These are phyloP conservation scores for Elegia similella DNA, from an alignment of 2,888 invertebrate species.

Conservation along the genomic window DNA sequence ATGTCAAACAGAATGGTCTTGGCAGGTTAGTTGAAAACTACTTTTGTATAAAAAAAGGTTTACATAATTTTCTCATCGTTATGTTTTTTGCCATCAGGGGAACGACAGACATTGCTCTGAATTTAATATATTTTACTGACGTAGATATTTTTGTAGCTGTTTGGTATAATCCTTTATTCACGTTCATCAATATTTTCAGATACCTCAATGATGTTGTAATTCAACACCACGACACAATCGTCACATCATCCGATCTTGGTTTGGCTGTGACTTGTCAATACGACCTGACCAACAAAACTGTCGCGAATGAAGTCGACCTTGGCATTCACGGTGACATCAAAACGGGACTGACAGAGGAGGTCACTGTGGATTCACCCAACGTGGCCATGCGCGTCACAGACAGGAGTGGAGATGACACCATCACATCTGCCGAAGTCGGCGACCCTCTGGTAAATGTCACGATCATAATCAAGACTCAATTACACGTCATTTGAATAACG, in stretches of 20 bases:
- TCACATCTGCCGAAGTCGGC: constrained; percentile 94
- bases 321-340: constrained; percentile 94
- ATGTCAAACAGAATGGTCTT: constrained; percentile 93
- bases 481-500: no score
- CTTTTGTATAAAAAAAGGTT: no score
- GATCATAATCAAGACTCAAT: not conserved
- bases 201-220: constrained; percentile 96
- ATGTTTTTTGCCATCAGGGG: no score
- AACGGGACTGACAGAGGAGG: constrained; percentile 93
- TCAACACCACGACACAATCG: constrained; percentile 97
- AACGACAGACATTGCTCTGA: no score
- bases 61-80: no score
- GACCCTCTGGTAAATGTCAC: constrained; percentile 85
- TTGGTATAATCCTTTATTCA: not conserved
- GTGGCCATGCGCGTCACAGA: constrained; percentile 96
- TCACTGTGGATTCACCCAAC: constrained; percentile 96
- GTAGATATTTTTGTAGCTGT: not conserved
- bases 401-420: constrained; percentile 90
- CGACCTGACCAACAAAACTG: constrained; percentile 96
- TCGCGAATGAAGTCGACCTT: constrained; percentile 94
- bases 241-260: constrained; percentile 96
- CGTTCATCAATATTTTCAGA: constrained; percentile 37
- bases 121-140: no score
- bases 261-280: constrained; percentile 96
- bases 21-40: constrained; percentile 79